Percentiles rank a stretch among this genome's conserved stretches.
These are phyloP conservation scores for Gryllus longicercus DNA, from an alignment of 2,888 invertebrate species.

Conservation along the genomic window DNA sequence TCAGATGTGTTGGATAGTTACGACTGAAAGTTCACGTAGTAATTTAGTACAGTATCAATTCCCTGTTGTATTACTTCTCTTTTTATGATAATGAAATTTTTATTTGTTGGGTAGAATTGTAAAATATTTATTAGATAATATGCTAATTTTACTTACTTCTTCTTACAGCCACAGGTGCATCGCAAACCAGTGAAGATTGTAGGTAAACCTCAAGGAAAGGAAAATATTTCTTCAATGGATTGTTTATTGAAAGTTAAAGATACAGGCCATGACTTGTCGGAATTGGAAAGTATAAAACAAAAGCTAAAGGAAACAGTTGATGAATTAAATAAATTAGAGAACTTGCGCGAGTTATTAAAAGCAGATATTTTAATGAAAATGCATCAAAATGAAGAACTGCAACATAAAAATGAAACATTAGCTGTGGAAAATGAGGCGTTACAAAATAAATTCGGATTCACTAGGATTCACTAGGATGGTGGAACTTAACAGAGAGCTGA, in stretches of 20 bases:
- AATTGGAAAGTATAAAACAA: slow-evolving; percentile 21
- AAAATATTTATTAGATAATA: no score
- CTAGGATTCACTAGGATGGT: background rate
- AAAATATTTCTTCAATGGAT: background rate
- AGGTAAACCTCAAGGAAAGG: background rate
- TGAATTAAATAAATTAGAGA: background rate
- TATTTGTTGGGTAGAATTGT: no score
- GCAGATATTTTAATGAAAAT: background rate
- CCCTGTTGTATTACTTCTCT: no score
- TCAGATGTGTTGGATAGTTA: no score
- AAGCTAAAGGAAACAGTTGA: background rate
- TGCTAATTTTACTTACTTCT: no score
- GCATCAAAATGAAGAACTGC: background rate
- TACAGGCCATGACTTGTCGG: background rate
- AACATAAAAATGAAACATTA: background rate
- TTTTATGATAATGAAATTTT: no score
- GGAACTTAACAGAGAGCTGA: background rate
- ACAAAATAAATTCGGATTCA: background rate
- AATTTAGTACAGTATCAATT: no score
- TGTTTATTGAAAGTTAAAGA: background rate
- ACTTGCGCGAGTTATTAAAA: background rate
- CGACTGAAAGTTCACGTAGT: no score
- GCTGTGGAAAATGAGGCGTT: background rate
- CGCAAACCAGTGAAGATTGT: no score
- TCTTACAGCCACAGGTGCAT: no score